Conservation (phyloP, 2,797 vertebrate genomes). For the Schizothorax lantsangensis region DNA sequence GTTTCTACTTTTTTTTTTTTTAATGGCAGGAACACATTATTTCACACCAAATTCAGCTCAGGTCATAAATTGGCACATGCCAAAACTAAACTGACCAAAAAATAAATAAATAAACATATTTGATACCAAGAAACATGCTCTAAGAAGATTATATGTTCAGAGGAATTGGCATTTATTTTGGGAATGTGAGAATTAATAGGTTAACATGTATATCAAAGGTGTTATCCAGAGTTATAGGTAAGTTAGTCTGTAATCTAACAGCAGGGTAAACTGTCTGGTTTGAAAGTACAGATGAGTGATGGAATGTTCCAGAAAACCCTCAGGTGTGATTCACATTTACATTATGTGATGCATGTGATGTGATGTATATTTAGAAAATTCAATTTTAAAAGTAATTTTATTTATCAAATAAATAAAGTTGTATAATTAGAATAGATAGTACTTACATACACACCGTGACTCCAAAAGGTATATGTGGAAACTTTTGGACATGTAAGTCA, state of each 20-base stretch:
- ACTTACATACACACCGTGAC: neutral
- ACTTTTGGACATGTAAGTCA: neutral
- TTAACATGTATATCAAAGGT: neutral
- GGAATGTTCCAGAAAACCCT: slow-evolving; percentile 6
- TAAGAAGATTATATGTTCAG: neutral
- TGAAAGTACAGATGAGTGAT: slow-evolving; percentile 26
- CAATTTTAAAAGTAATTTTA: neutral
- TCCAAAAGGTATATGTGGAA: neutral
- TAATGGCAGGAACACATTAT: neutral
- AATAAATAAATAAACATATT: neutral
- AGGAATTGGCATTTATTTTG: slow-evolving; percentile 8
- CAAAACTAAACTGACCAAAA: neutral
- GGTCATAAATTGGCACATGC: neutral
- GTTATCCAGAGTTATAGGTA: neutral
- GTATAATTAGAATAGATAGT: neutral
- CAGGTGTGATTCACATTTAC: neutral
- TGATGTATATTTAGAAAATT: neutral
- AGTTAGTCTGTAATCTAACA: slow-evolving; percentile 28
- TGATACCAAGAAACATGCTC: neutral
- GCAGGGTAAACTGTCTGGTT: slow-evolving; percentile 12
- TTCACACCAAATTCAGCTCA: neutral
- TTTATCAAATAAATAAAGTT: no score
- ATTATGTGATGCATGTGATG: neutral
- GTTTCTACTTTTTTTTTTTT: neutral
- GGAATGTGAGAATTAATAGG: slow-evolving; percentile 17